Evolutionary conservation across 2,797 vertebrate species (phyloP).

Genomic region (Morus bassanus): DNA sequence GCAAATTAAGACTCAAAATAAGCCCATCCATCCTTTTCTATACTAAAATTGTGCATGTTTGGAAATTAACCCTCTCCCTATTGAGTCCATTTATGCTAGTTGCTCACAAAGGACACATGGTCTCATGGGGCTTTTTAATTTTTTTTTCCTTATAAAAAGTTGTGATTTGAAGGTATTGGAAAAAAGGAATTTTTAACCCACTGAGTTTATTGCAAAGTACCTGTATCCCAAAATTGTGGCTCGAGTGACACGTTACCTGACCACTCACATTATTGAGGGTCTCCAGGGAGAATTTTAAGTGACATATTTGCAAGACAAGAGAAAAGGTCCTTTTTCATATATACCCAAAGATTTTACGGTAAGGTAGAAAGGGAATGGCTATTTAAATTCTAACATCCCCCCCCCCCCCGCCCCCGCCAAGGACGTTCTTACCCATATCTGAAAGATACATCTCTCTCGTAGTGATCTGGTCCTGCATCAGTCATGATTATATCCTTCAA

Average conservation of each 20-base stretch:
- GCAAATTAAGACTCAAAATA: not conserved
- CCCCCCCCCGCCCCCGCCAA: too few relatives aligned
- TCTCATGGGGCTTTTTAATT: not conserved
- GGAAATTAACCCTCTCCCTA: not conserved
- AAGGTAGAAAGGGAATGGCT: not conserved
- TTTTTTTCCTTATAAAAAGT: not conserved
- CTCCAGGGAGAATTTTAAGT: not conserved
- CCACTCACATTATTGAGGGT: not conserved
- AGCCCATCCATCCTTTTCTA: not conserved
- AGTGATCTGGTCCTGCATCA: not conserved
- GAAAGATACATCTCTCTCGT: not conserved
- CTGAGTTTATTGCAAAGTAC: not conserved
- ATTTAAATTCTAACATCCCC: not conserved
- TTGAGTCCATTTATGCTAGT: not conserved
- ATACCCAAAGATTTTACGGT: not conserved
- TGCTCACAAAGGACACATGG: not conserved
- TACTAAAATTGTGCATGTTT: not conserved
- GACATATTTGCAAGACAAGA: not conserved
- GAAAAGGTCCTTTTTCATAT: not conserved
- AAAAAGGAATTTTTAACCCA: not conserved
- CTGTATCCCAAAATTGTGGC: not conserved
- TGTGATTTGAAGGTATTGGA: not conserved
- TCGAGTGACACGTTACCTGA: not conserved
- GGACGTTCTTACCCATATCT: not conserved
- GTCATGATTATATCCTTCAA: not conserved